These are phyloP conservation scores for Calephelis nemesis DNA, from an alignment of 1,140 invertebrate species.

Conservation along the genomic window DNA sequence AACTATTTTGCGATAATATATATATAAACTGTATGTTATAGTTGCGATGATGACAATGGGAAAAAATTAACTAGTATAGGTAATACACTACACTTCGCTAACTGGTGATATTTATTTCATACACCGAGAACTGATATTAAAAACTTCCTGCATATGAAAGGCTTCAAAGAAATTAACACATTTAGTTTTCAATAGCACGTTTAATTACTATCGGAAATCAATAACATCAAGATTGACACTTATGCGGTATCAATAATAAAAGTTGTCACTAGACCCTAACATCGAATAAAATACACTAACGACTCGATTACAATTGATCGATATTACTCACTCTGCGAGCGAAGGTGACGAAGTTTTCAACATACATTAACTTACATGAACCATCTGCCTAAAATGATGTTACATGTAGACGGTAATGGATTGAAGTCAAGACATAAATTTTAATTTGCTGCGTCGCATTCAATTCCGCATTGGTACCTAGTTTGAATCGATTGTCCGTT, in stretches of 20 bases:
- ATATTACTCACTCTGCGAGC: not conserved
- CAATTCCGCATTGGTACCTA: slow-evolving; percentile 63
- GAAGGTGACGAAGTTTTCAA: not conserved
- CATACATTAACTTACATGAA: not conserved
- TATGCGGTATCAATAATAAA: slow-evolving; percentile 14
- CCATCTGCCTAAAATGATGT: not conserved
- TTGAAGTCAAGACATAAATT: slow-evolving; percentile 41
- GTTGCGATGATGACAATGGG: not conserved
- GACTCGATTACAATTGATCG: not conserved
- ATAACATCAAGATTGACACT: slow-evolving; percentile 23
- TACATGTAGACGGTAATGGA: slow-evolving; percentile 29
- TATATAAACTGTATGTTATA: no score
- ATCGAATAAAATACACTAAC: not conserved
- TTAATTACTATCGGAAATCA: slow-evolving; percentile 22
- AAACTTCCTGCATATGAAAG: slow-evolving; percentile 1
- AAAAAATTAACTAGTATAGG: not conserved
- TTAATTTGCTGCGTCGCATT: slow-evolving; percentile 60
- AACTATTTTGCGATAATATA: no score
- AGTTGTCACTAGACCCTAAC: slow-evolving; percentile 10
- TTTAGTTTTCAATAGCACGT: slow-evolving; percentile 3
- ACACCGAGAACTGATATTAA: not conserved
- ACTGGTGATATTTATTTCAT: not conserved
- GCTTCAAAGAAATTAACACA: slow-evolving; percentile 10
- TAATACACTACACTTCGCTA: not conserved
- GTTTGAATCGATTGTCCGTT: slow-evolving; percentile 68